These are phyloP conservation scores for Branchipolynoe longqiensis DNA, from an alignment of 2,888 invertebrate genomes.

Conservation along the genomic window DNA sequence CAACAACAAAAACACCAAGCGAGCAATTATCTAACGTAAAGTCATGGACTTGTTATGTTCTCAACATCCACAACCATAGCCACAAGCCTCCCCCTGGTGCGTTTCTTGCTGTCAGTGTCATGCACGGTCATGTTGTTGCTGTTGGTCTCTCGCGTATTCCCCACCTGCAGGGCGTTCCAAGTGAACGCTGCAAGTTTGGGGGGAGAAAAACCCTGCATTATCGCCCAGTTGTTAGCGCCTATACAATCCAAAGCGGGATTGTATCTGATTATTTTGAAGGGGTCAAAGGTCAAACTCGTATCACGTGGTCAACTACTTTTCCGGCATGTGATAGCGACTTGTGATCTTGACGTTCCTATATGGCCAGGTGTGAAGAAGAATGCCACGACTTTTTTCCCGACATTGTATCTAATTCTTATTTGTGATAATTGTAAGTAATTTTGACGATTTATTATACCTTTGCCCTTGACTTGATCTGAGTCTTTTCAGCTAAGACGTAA, in stretches of 20 bases:
- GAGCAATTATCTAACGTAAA: no score
- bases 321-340: constrained; percentile 48
- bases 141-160: not conserved
- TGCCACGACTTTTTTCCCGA: constrained; percentile 26
- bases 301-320: constrained; percentile 42
- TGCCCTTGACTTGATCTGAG: constrained; percentile 53
- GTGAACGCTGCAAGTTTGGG: no score
- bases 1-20: no score
- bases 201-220: not conserved
- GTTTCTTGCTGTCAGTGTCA: no score
- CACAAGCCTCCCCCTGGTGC: no score
- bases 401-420: constrained; percentile 53
- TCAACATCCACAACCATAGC: no score
- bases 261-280: constrained; percentile 46
- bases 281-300: constrained; percentile 51
- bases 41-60: no score
- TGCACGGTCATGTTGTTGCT: no score
- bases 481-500: constrained; percentile 45
- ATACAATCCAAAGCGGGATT: constrained; percentile 20
- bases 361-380: not conserved
- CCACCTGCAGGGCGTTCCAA: not conserved
- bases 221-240: constrained; percentile 8
- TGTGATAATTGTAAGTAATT: constrained; percentile 47
- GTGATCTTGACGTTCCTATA: constrained; percentile 37
- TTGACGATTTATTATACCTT: constrained; percentile 55